A percentile compares a stretch with the other conserved stretches of the same genome.
Conservation (phyloP, 2,113 vertebrate genomes). For the Antechinus stuartii region DNA sequence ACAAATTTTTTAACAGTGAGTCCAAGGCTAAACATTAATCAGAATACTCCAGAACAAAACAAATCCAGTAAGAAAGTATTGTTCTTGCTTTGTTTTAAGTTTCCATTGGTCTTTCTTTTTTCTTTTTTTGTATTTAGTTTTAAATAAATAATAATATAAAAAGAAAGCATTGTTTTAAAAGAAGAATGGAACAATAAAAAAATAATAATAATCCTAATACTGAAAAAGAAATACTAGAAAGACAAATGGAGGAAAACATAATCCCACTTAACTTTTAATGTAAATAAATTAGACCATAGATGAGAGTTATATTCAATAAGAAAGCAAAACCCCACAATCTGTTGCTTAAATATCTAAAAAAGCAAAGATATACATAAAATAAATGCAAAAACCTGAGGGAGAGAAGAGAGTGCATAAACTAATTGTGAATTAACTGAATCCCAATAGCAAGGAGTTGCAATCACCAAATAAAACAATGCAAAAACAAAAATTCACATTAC, state of each 20-base stretch:
- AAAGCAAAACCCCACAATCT: neutral
- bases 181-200: neutral
- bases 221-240: neutral
- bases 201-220: neutral
- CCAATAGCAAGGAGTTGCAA: neutral
- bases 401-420: neutral
- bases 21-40: neutral
- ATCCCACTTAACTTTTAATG: neutral
- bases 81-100: too few species aligned
- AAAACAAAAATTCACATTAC: neutral
- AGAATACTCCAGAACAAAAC: neutral
- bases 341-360: neutral
- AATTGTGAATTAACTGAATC: neutral
- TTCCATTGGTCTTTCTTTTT: too few species aligned
- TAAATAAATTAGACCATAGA: neutral
- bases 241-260: neutral
- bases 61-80: neutral
- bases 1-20: neutral
- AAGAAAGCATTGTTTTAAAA: neutral
- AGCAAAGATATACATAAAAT: neutral
- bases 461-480: neutral
- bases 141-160: too few species aligned
- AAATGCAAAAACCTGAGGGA: neutral
- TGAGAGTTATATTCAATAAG: neutral
- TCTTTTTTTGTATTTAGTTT: too few species aligned